phyloP scores from a whole-genome alignment of 2,113 vertebrate genomes.

The Pluvialis apricaria region DNA sequence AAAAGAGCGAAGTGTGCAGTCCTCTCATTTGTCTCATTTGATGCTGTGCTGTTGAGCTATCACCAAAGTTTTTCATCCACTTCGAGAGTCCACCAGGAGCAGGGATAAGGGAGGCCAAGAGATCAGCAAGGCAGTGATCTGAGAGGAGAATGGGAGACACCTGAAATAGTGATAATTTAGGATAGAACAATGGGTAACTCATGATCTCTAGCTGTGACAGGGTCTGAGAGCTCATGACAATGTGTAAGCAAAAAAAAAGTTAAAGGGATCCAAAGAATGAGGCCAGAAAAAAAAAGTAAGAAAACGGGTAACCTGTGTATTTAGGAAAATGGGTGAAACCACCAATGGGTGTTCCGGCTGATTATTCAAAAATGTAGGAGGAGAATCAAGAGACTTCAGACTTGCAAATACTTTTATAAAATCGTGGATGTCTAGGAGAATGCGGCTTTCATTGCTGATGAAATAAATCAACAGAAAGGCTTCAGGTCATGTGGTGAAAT shows the following conservation, averaged over 20 bases:
- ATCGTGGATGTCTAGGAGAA: not conserved
- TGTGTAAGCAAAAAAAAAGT: not conserved
- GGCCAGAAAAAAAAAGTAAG: not conserved
- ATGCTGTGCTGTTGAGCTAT: not conserved
- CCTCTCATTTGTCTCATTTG: not conserved
- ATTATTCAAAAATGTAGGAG: not conserved
- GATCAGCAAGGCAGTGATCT: not conserved
- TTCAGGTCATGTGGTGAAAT: not conserved
- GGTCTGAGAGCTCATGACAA: not conserved
- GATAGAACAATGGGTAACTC: not conserved
- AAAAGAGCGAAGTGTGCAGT: not conserved
- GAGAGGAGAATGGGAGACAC: not conserved
- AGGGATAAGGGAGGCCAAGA: not conserved
- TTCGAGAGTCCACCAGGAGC: not conserved
- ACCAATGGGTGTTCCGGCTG: not conserved
- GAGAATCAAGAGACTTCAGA: not conserved
- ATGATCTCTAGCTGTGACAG: not conserved
- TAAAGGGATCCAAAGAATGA: not conserved
- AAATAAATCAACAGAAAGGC: not conserved
- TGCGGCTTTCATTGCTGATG: not conserved
- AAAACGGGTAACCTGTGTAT: rapidly evolving
- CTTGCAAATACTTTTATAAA: not conserved
- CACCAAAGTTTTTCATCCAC: not conserved
- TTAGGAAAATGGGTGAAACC: not conserved
- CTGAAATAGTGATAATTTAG: not conserved